Base-by-base conservation (phyloP, 2,888 invertebrate species). In the Uropetala carovei region DNA sequence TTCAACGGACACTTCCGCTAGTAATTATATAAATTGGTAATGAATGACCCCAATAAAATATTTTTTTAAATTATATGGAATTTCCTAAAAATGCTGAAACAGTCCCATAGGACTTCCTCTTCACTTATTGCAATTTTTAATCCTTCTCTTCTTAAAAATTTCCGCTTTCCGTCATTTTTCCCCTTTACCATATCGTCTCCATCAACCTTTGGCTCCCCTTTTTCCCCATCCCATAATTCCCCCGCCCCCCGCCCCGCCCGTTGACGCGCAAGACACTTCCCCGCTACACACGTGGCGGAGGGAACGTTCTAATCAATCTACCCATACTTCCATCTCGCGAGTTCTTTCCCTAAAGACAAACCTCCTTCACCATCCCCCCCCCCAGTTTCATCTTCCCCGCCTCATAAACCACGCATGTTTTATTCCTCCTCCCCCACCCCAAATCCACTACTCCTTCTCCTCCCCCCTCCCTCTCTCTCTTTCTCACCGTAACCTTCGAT, bases 291-390 rank as follows among this genome's bases (percentile, higher is more conserved):
- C 11, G 14, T n/a, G 18, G n/a, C 75, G 75, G 75, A 75, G 11
- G 43, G 27, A 27, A 75, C 75, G 22, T 68, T 68, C 68, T n/a
- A 75, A 75, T 75, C 75, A 75, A 75, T 75, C 75, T 68, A 13
- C n/a, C 22, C 68, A 68, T 43, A 43, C 43, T 43, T 43, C 43
- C 43, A 43, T 5, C 43, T 43, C 43, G 5, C 43, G 43, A 1
- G 43, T 43, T 43, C 43, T 5, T 43, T 43, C 43, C 43, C 43
- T 5, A 43, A 43, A 43, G 43, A 43, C 43, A 43, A 43, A 43
- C 43, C 43, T 5, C 43, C 43, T 5, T 5, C 43, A n/a, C 5
- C 43, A 43, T 5, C 43, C 43, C 1, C 5, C 5, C 5, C 43
- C 43, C 43, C 43, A 75, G 22, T 27, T 27, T 75, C 75, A 27